These are phyloP conservation scores for Adelognathus sp. DNA, from an alignment of 2,888 invertebrate species.

Conservation along the genomic window DNA sequence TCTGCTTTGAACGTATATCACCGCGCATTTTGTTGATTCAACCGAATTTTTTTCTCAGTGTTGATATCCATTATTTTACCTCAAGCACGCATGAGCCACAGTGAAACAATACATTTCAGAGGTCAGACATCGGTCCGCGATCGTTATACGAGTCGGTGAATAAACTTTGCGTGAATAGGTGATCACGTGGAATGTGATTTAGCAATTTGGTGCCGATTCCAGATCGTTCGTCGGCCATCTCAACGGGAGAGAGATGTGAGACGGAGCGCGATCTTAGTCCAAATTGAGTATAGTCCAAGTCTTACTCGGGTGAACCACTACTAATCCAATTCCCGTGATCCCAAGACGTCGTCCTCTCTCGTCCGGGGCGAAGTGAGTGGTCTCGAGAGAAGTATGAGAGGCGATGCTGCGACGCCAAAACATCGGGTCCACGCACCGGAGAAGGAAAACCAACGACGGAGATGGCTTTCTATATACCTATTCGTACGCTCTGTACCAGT, in stretches of 20 bases:
- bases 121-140: constrained; percentile 65
- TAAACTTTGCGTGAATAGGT: constrained; percentile 81
- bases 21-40: no score
- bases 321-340: constrained; percentile 81
- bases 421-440: not conserved
- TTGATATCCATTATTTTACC: not conserved
- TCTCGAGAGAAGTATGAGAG: constrained; percentile 54
- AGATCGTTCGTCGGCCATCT: constrained; percentile 35
- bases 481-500: not conserved
- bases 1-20: no score
- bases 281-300: constrained; percentile 81
- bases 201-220: constrained; percentile 74
- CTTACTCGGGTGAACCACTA: constrained; percentile 80
- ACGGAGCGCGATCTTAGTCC: constrained; percentile 76
- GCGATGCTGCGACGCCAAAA: constrained; percentile 38
- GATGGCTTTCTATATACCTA: no score
- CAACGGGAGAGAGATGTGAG: constrained; percentile 2
- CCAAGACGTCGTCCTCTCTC: constrained; percentile 74
- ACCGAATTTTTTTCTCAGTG: no score
- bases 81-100: not conserved
- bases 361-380: constrained; percentile 58
- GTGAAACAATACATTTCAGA: not conserved
- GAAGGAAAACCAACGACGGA: constrained; percentile 38
- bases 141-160: constrained; percentile 68
- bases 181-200: constrained; percentile 81